These are phyloP conservation scores for Trachelus tabidus DNA, from an alignment of 2,888 invertebrate genomes.

Conservation along the genomic window DNA sequence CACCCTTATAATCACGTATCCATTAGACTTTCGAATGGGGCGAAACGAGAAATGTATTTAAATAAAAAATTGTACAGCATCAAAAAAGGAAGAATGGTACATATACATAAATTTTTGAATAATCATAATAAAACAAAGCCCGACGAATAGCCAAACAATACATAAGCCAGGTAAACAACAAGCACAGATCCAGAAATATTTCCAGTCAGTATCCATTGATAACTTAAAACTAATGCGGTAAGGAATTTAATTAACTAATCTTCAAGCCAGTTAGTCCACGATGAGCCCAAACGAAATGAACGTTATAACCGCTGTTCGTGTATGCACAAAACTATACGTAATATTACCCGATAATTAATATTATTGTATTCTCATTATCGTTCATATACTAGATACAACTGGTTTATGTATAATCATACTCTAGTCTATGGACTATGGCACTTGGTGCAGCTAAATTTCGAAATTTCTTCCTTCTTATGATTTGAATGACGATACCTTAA, in stretches of 20 bases:
- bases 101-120: background rate
- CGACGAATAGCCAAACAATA: background rate
- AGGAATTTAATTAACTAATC: background rate
- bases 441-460: conserved; percentile 51
- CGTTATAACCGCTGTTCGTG: background rate
- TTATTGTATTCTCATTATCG: conserved; percentile 6
- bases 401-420: conserved; percentile 12
- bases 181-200: background rate
- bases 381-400: conserved; percentile 15
- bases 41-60: background rate
- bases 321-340: background rate
- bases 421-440: conserved; percentile 48
- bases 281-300: background rate
- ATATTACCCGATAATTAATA: background rate
- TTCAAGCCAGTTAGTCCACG: background rate
- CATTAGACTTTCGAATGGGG: background rate
- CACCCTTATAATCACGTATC: background rate
- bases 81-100: background rate
- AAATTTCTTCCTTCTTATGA: conserved; percentile 27
- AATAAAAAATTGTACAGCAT: background rate
- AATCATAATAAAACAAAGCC: background rate
- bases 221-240: background rate
- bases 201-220: background rate
- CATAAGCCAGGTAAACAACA: background rate
- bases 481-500: conserved; percentile 1